Percentiles rank a stretch among this genome's conserved stretches.
Conservation (phyloP, 2,113 vertebrate species). For the Ageneiosus marmoratus region DNA sequence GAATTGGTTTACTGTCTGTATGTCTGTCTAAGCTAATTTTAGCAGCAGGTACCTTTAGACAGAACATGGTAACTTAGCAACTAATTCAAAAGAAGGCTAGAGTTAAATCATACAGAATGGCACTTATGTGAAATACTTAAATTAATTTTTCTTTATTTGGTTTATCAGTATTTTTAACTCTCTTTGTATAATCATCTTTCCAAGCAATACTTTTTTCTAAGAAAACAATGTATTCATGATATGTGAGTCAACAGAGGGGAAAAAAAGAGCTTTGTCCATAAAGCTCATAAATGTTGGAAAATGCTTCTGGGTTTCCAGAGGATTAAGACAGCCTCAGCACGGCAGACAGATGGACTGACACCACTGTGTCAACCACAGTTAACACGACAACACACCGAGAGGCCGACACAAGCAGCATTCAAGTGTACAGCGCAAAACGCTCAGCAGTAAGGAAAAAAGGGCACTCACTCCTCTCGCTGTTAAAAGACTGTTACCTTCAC, state of each 20-base stretch:
- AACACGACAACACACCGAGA: conserved; percentile 64
- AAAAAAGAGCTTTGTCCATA: background rate
- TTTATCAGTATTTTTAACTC: background rate
- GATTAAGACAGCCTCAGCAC: conserved; percentile 36
- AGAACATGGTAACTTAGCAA: conserved; percentile 46
- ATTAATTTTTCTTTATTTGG: background rate
- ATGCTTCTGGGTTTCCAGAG: conserved; percentile 23
- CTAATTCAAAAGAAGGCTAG: conserved; percentile 32
- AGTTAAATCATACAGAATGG: conserved; percentile 18
- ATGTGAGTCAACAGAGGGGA: background rate
- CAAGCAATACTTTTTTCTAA: background rate
- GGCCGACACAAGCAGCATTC: conserved; percentile 57
- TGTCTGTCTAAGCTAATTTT: conserved; percentile 34
- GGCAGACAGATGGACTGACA: conserved; percentile 63
- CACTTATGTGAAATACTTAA: background rate
- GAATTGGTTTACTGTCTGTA: conserved; percentile 1
- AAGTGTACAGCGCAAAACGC: conserved; percentile 67
- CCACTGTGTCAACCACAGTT: conserved; percentile 57
- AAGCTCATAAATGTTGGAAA: background rate
- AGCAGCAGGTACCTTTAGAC: conserved; percentile 30
- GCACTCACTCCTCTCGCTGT: conserved; percentile 71
- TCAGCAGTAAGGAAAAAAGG: conserved; percentile 57
- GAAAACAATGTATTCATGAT: background rate
- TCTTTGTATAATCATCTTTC: background rate
- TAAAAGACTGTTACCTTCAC: conserved; percentile 80